phyloP scores from a whole-genome alignment of 2,888 invertebrate species.

The Molorchus minor region DNA sequence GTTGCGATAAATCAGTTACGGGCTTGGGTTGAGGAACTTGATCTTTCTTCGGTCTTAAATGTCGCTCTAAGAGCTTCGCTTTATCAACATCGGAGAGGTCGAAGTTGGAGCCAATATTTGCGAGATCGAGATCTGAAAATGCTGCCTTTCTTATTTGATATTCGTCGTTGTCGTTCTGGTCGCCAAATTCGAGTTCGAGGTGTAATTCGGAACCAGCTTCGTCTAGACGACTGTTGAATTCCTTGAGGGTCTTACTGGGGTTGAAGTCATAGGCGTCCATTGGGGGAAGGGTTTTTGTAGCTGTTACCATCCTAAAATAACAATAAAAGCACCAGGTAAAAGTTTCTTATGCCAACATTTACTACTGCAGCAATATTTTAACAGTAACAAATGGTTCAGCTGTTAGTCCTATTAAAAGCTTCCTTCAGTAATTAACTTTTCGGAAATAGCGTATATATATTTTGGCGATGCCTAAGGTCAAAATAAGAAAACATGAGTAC shows the following conservation, averaged over 20 bases:
- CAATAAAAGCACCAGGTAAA: too few relatives aligned
- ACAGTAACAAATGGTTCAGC: too few relatives aligned
- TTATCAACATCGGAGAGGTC: conserved; percentile 77
- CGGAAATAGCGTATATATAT: too few relatives aligned
- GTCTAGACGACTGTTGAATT: conserved; percentile 87
- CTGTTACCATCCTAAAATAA: conserved; percentile 73
- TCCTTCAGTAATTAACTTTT: too few relatives aligned
- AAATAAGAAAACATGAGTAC: too few relatives aligned
- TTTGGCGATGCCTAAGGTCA: too few relatives aligned
- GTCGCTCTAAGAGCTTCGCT: conserved; percentile 67
- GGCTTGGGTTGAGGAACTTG: conserved; percentile 51
- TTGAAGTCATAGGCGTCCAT: conserved; percentile 88
- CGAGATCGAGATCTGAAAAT: conserved; percentile 76
- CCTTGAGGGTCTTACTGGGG: conserved; percentile 85
- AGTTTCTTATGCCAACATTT: too few relatives aligned
- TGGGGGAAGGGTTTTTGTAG: conserved; percentile 89
- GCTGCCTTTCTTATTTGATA: conserved; percentile 63
- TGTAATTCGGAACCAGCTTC: conserved; percentile 90
- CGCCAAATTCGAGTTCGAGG: conserved; percentile 85
- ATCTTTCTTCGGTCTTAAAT: conserved; percentile 64
- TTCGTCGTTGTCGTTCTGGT: conserved; percentile 74
- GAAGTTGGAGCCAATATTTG: conserved; percentile 77
- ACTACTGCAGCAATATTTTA: too few relatives aligned
- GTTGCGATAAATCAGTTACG: conserved; percentile 51
- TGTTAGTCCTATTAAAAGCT: too few relatives aligned